Percentiles rank a stretch among this genome's conserved stretches.
Conservation (phyloP, 2,113 vertebrate genomes). For the Vombatus ursinus region DNA sequence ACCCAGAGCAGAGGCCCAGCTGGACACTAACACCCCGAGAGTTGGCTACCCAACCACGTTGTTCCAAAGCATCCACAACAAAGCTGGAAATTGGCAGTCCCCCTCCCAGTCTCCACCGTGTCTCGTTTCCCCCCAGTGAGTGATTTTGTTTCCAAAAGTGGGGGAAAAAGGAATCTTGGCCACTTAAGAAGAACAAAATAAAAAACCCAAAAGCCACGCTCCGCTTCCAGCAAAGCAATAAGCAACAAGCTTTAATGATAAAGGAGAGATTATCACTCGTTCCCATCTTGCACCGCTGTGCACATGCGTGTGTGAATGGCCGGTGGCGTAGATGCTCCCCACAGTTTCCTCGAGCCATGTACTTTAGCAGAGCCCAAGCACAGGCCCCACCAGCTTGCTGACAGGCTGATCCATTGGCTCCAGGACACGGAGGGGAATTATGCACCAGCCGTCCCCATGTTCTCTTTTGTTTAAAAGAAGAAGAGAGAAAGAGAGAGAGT, state of each 20-base stretch:
- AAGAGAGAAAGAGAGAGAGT: conserved; percentile 83
- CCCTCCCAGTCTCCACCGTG: accelerated
- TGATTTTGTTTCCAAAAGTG: conserved; percentile 26
- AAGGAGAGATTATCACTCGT: conserved; percentile 24
- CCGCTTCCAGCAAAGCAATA: conserved; percentile 32
- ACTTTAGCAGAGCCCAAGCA: conserved; percentile 64
- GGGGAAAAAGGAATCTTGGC: neutral
- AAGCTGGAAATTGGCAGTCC: neutral
- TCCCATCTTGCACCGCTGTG: neutral
- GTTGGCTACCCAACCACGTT: neutral
- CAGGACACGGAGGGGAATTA: conserved; percentile 83
- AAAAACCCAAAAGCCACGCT: conserved; percentile 51
- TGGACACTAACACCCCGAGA: neutral
- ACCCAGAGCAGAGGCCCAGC: neutral
- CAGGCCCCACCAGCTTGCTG: conserved; percentile 81
- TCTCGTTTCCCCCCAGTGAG: neutral
- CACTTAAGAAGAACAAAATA: conserved; percentile 30
- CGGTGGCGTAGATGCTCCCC: conserved; percentile 65
- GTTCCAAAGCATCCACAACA: neutral
- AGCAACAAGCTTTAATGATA: neutral
- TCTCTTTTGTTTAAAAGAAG: conserved; percentile 87
- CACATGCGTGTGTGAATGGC: conserved; percentile 13
- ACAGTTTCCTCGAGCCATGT: conserved; percentile 67
- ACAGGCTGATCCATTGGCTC: conserved; percentile 82
- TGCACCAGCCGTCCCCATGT: conserved; percentile 82